Evolutionary conservation across 2,888 invertebrate genomes (phyloP).

Genomic region (Nemapogon koenigi): DNA sequence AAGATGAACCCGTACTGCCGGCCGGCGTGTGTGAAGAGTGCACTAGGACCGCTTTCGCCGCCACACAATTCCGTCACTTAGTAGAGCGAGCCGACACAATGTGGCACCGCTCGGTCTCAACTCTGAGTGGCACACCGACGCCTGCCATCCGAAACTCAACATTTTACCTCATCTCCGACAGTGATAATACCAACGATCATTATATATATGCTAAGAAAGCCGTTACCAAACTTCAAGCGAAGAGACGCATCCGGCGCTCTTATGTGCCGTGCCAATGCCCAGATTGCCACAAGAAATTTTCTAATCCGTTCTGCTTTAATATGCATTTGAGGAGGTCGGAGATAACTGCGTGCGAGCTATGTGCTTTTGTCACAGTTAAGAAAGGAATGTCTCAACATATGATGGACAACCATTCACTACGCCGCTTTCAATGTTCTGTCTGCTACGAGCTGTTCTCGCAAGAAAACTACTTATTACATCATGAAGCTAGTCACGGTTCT

Average conservation of each 20-base stretch:
- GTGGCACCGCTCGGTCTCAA: constrained; percentile 33
- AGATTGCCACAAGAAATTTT: constrained; percentile 32
- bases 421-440: constrained; percentile 22
- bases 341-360: constrained; percentile 29
- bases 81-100: constrained; percentile 30
- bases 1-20: constrained; percentile 33
- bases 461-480: constrained; percentile 18
- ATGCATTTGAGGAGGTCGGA: constrained; percentile 31
- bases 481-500: constrained; percentile 21
- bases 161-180: too few relatives aligned
- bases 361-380: constrained; percentile 27
- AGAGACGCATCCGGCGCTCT: constrained; percentile 3
- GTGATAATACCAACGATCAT: too few relatives aligned
- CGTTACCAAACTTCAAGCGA: background rate
- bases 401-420: constrained; percentile 21
- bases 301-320: constrained; percentile 25
- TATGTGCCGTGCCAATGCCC: constrained; percentile 23
- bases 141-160: too few relatives aligned
- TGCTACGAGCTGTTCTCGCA: constrained; percentile 32
- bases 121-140: constrained; percentile 22
- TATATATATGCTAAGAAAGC: too few relatives aligned
- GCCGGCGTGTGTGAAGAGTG: constrained; percentile 35
- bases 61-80: constrained; percentile 30
- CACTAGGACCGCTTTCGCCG: constrained; percentile 27
- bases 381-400: constrained; percentile 31